These are phyloP conservation scores for Penelope pileata DNA, from an alignment of 2,113 vertebrate species.

Conservation along the genomic window DNA sequence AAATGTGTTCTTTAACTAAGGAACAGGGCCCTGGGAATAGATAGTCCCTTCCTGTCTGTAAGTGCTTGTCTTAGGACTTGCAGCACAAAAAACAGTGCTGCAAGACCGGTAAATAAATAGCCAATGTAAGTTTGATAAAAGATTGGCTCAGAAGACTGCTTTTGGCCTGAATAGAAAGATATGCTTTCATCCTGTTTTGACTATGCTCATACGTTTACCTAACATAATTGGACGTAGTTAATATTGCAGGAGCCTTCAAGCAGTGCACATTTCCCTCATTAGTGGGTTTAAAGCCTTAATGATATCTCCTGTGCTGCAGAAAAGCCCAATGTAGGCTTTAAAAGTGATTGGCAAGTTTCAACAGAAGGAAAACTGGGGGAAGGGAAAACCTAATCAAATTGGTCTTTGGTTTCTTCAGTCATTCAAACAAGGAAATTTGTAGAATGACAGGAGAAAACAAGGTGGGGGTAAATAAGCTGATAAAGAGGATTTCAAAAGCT, in stretches of 20 bases:
- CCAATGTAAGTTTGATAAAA: slow-evolving; percentile 41
- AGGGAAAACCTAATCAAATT: background rate
- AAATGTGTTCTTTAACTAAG: background rate
- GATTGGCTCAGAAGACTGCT: slow-evolving; percentile 54
- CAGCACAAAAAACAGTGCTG: background rate
- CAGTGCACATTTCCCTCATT: slow-evolving; percentile 68
- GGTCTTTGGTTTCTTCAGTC: background rate
- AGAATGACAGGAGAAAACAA: background rate
- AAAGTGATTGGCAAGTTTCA: slow-evolving; percentile 69
- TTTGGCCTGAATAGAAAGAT: slow-evolving; percentile 68
- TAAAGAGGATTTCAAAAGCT: background rate
- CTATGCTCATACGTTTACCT: slow-evolving; percentile 69
- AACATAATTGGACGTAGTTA: slow-evolving; percentile 75
- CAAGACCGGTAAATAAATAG: slow-evolving; percentile 58
- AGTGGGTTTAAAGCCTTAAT: slow-evolving; percentile 70
- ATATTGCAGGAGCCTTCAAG: slow-evolving; percentile 75
- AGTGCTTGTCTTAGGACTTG: background rate
- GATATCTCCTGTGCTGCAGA: slow-evolving; percentile 63
- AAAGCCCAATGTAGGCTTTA: slow-evolving; percentile 46
- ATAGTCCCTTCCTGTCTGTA: background rate
- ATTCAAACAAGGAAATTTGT: background rate
- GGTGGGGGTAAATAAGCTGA: background rate
- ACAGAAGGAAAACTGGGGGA: slow-evolving; percentile 36
- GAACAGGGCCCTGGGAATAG: background rate
- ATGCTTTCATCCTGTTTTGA: slow-evolving; percentile 73